phyloP scores from a whole-genome alignment of 2,113 vertebrate species.

The Lates calcarifer region DNA sequence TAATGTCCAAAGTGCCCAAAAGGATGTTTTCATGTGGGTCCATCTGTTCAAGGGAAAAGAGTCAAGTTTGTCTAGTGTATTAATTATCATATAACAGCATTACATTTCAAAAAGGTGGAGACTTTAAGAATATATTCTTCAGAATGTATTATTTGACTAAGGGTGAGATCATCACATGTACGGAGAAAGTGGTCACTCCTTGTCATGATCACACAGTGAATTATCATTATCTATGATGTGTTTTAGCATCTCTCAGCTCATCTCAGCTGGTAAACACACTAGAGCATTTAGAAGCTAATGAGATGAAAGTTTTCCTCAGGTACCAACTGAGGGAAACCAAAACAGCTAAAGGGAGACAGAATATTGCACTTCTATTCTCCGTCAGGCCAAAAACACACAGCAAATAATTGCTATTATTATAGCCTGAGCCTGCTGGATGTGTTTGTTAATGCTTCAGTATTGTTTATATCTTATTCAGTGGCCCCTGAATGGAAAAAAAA shows the following conservation, averaged over 20 bases:
- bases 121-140: not conserved
- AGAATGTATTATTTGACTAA: too few species aligned
- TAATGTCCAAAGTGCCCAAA: constrained; percentile 97
- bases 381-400: not conserved
- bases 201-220: too few species aligned
- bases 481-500: too few species aligned
- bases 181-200: too few species aligned
- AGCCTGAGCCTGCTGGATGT: not conserved
- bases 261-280: not conserved
- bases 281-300: not conserved
- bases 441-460: not conserved
- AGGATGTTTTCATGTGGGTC: constrained; percentile 98
- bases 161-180: too few species aligned
- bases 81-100: not conserved
- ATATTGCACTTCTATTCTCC: not conserved
- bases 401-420: not conserved
- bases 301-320: not conserved
- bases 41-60: constrained; percentile 87
- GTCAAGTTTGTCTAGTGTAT: constrained; percentile 1
- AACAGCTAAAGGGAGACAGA: not conserved
- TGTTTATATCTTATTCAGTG: not conserved
- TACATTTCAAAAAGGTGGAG: not conserved
- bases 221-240: too few species aligned
- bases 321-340: not conserved
- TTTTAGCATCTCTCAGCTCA: not conserved